Percentiles rank a stretch among this genome's conserved stretches.
Evolutionary conservation across 2,113 vertebrate genomes (phyloP).

Genomic region (Xiphias gladius): DNA sequence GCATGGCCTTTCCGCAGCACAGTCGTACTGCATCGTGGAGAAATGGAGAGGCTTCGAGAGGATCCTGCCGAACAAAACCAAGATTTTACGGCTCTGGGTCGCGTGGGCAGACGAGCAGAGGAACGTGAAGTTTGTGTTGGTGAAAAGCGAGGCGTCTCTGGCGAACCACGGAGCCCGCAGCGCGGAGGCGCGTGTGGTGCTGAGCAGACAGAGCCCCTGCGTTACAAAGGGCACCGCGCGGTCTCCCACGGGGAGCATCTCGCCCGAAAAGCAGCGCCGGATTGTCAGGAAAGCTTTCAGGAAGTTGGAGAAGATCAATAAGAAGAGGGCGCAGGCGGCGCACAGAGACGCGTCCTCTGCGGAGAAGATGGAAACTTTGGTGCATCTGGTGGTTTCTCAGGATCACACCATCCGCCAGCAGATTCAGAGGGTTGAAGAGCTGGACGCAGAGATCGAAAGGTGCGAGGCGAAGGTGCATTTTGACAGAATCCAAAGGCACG

Average conservation of each 20-base stretch:
- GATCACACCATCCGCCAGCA: constrained; percentile 96
- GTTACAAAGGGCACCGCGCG: constrained; percentile 75
- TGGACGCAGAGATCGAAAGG: constrained; percentile 92
- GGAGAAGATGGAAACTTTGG: constrained; percentile 93
- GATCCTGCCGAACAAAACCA: constrained; percentile 92
- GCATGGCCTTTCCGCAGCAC: constrained; percentile 73
- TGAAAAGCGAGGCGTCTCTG: constrained; percentile 89
- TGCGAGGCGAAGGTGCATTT: constrained; percentile 90
- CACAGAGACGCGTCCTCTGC: constrained; percentile 81
- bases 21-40: constrained; percentile 93
- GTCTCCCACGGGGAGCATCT: constrained; percentile 75
- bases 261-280: constrained; percentile 91
- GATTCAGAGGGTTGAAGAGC: constrained; percentile 90
- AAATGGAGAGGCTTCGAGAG: constrained; percentile 96
- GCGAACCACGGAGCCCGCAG: constrained; percentile 88
- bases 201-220: constrained; percentile 87
- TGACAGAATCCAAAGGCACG: constrained; percentile 90
- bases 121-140: constrained; percentile 92
- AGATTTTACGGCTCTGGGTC: constrained; percentile 91
- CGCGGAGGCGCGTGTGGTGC: constrained; percentile 94
- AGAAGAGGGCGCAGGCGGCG: constrained; percentile 80
- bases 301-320: constrained; percentile 95
- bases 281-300: constrained; percentile 95
- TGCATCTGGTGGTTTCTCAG: constrained; percentile 94
- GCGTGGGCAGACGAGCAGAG: constrained; percentile 94